Conservation (phyloP, 1,140 invertebrate genomes). For the Temnothorax longispinosus region DNA sequence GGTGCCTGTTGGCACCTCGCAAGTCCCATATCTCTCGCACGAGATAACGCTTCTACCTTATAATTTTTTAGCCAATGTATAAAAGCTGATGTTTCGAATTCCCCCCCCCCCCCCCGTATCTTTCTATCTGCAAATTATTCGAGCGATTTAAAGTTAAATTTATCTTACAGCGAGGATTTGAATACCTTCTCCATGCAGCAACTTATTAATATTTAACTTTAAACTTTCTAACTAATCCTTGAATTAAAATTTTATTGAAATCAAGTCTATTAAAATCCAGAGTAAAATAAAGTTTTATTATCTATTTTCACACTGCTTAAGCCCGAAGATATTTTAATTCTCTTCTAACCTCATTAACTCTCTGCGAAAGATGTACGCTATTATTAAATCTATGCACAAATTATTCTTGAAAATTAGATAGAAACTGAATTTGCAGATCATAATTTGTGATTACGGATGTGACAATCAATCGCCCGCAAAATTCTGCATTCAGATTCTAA, state of each 20-base stretch:
- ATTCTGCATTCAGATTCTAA: not conserved
- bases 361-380: not conserved
- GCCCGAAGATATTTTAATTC: not conserved
- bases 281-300: not conserved
- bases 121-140: not conserved
- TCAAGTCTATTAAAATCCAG: not conserved
- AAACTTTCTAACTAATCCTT: not conserved
- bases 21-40: slow-evolving; percentile 10
- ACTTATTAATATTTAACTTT: not conserved
- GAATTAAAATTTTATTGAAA: not conserved
- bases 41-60: slow-evolving; percentile 20
- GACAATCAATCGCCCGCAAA: not conserved
- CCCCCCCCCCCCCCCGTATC: not conserved
- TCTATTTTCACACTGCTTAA: not conserved
- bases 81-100: not conserved
- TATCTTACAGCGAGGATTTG: not conserved
- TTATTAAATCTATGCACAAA: not conserved
- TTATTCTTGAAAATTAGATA: not conserved
- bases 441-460: not conserved
- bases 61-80: not conserved
- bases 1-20: slow-evolving; percentile 42
- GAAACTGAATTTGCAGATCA: not conserved
- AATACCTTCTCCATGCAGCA: not conserved
- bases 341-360: not conserved
- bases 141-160: not conserved